Conservation (phyloP, 1,140 invertebrate species). For the Rhopalosiphum maidis region DNA sequence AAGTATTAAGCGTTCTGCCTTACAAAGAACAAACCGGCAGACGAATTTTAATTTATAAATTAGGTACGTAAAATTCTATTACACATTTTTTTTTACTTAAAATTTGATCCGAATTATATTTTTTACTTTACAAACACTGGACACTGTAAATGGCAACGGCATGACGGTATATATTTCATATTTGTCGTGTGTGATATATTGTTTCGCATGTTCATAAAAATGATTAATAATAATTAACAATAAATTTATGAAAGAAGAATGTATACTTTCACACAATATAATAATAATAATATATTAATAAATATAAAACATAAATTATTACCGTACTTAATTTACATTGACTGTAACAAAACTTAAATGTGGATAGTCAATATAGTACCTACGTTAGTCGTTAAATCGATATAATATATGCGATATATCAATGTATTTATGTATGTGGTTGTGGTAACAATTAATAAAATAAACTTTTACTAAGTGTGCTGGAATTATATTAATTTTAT, state of each 20-base stretch:
- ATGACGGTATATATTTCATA: not conserved
- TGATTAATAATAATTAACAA: not conserved
- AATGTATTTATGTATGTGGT: not conserved
- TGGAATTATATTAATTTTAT: not conserved
- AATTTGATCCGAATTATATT: not conserved
- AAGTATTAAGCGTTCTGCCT: slow-evolving; percentile 75
- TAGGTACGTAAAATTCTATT: slow-evolving; percentile 64
- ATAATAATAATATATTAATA: not conserved
- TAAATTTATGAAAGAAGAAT: not conserved
- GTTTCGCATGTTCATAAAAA: not conserved
- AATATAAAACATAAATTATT: not conserved
- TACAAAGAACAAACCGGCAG: slow-evolving; percentile 76
- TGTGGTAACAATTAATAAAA: not conserved
- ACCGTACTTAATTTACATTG: not conserved
- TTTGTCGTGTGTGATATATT: not conserved
- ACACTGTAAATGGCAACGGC: not conserved
- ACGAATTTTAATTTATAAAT: slow-evolving; percentile 72
- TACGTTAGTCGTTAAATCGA: not conserved
- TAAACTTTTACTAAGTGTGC: not conserved
- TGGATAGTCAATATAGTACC: not conserved
- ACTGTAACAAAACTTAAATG: not conserved
- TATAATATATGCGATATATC: not conserved
- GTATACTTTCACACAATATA: not conserved
- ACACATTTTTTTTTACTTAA: not conserved
- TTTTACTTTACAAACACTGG: not conserved